These are phyloP conservation scores for Erebia epiphron DNA, from an alignment of 2,888 invertebrate genomes.

Conservation along the genomic window DNA sequence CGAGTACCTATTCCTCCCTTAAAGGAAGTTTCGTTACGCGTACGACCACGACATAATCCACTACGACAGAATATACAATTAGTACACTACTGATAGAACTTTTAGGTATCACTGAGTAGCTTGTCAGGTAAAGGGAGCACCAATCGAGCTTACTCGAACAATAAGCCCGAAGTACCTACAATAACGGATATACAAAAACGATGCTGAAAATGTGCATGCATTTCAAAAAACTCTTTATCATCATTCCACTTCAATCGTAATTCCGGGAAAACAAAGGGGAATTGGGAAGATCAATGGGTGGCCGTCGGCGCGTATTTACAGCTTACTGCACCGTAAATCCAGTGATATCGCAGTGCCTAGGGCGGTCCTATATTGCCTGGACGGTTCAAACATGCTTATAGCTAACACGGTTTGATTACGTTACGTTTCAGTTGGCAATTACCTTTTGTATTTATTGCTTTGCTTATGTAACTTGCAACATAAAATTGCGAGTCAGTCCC, in stretches of 20 bases:
- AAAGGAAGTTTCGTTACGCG: no score
- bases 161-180: conserved; percentile 36
- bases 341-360: conserved; percentile 61
- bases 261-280: conserved; percentile 51
- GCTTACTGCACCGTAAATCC: conserved; percentile 72
- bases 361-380: conserved; percentile 42
- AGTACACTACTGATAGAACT: neutral
- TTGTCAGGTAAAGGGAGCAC: neutral
- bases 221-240: conserved; percentile 46
- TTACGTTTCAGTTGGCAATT: conserved; percentile 11
- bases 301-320: conserved; percentile 61
- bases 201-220: conserved; percentile 40
- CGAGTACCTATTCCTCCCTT: no score
- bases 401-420: conserved; percentile 23
- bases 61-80: neutral
- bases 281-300: conserved; percentile 60
- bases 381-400: conserved; percentile 29
- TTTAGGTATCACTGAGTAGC: neutral
- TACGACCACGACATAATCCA: no score
- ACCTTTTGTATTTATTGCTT: neutral
- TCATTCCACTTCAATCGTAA: conserved; percentile 51
- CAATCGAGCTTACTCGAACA: conserved; percentile 27
- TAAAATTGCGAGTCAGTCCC: no score
- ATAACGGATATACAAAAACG: conserved; percentile 34
- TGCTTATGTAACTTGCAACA: no score